Evolutionary conservation across 2,888 invertebrate genomes (phyloP), one percentile per base, ranked within the genome.

Genomic region (Zaprionus lineosus): DNA sequence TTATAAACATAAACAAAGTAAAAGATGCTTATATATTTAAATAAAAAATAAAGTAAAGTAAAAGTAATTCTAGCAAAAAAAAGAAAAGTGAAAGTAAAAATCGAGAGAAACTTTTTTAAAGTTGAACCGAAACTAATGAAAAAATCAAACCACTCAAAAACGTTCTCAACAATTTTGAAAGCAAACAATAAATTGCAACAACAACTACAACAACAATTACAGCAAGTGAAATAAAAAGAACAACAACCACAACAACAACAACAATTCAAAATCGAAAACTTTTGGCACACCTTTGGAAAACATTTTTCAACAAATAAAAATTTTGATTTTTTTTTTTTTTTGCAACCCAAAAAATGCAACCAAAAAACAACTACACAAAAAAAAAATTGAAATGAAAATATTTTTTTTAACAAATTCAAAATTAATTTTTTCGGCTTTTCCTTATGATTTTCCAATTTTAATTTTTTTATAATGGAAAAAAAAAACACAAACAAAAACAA

Each of bases 241-340:
- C 24, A 24, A n/a, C 37, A 40, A 29, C 28, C 52, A 53, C 51
- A 69, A 33, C 39, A 62, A 63, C 51, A 65, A 52, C 55, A 62
- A 29, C 39, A 86, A 78, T 66, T 68, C 63, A 53, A 66, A 78
- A 83, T 57, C 57, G 8, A 64, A 69, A 59, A 58, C 64, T 85
- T 86, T 88, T 77, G 88, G 88, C 88, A 86, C 86, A 84, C 87
- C 83, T 87, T 88, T 87, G 78, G 83, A 88, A 88, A 88, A 87
- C 84, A 76, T 87, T 87, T 88, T 88, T 88, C 79, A 52, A 52
- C 51, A 60, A 47, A 44, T 34, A 51, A 28, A 6, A 19, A 21
- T 24, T 51, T 56, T 46, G 34, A 7, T 26, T 56, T 46, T 43
- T n/a, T 26, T 53, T 61, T 6, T 7, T 15, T 34, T 46, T 19